Evolutionary conservation across 1,140 invertebrate species (phyloP).

Genomic region (Drosophila athabasca): DNA sequence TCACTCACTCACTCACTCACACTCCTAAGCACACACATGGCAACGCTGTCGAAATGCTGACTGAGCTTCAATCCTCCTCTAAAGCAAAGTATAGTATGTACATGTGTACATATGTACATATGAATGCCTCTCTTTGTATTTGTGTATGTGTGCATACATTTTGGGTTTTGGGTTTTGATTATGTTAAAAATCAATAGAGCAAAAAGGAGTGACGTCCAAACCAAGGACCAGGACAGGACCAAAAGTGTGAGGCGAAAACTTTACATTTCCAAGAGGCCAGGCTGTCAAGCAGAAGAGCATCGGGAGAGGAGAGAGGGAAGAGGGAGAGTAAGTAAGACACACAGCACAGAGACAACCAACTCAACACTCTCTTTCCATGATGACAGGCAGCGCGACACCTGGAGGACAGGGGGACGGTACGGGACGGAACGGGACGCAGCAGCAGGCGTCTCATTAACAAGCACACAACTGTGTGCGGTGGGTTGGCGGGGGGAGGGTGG

Average conservation of each 20-base stretch:
- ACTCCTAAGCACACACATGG: slow-evolving; percentile 46
- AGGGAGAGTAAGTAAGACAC: slow-evolving; percentile 4
- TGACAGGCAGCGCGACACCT: slow-evolving; percentile 64
- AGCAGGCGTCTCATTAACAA: slow-evolving; percentile 65
- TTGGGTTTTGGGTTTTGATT: slow-evolving; percentile 80
- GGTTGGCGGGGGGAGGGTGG: not conserved
- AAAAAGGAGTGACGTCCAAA: slow-evolving; percentile 76
- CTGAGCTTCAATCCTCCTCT: slow-evolving; percentile 35
- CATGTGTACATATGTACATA: slow-evolving; percentile 26
- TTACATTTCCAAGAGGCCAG: slow-evolving; percentile 26
- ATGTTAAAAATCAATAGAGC: slow-evolving; percentile 84
- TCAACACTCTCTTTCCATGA: slow-evolving; percentile 56
- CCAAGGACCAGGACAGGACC: slow-evolving; percentile 13
- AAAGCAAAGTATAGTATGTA: no score
- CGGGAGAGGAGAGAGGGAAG: slow-evolving; percentile 2
- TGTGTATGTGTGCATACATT: slow-evolving; percentile 64
- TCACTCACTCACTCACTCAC: slow-evolving; percentile 21
- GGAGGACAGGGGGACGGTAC: not conserved
- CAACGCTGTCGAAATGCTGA: slow-evolving; percentile 57
- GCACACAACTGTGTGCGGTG: slow-evolving; percentile 27
- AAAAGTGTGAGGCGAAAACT: slow-evolving; percentile 25
- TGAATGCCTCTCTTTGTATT: not conserved
- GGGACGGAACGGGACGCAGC: not conserved
- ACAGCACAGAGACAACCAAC: slow-evolving; percentile 33
- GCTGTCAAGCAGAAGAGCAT: slow-evolving; percentile 1